A percentile compares a stretch with the other conserved stretches of the same genome.
Conservation (phyloP, 2,113 vertebrate species). For the Chaetodon trifascialis region DNA sequence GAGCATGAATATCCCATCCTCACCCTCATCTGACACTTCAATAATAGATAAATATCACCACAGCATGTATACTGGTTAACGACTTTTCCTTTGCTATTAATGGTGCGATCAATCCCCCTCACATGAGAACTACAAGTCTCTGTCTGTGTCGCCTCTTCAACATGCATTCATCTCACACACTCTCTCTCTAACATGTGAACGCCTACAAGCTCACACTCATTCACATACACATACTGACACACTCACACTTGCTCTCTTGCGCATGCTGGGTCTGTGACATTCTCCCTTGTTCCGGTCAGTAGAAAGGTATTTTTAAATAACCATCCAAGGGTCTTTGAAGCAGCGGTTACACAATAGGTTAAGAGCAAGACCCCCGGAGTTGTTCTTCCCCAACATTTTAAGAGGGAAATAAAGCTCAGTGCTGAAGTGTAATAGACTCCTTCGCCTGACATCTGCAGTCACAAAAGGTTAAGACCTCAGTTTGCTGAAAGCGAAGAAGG, state of each 20-base stretch:
- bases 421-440: constrained; percentile 13
- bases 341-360: constrained; percentile 46
- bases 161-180: constrained; percentile 23
- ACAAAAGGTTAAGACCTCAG: constrained; percentile 14
- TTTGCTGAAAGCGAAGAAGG: not conserved
- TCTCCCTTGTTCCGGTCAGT: constrained; percentile 43
- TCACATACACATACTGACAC: constrained; percentile 18
- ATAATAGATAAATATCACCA: not conserved
- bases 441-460: constrained; percentile 5
- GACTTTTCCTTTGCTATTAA: not conserved
- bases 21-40: not conserved
- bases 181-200: not conserved
- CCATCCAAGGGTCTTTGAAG: constrained; percentile 60
- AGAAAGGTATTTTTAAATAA: constrained; percentile 70
- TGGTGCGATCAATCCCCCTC: not conserved
- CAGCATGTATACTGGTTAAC: not conserved
- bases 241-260: constrained; percentile 10
- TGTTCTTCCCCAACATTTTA: constrained; percentile 14
- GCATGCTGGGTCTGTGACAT: constrained; percentile 54
- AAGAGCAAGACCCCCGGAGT: constrained; percentile 4
- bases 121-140: not conserved
- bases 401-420: constrained; percentile 23
- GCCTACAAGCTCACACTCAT: constrained; percentile 7
- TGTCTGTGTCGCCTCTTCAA: not conserved
- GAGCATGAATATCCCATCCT: constrained; percentile 2